Evolutionary conservation across 2,113 vertebrate species (phyloP).

Genomic region (Anoura caudifer): DNA sequence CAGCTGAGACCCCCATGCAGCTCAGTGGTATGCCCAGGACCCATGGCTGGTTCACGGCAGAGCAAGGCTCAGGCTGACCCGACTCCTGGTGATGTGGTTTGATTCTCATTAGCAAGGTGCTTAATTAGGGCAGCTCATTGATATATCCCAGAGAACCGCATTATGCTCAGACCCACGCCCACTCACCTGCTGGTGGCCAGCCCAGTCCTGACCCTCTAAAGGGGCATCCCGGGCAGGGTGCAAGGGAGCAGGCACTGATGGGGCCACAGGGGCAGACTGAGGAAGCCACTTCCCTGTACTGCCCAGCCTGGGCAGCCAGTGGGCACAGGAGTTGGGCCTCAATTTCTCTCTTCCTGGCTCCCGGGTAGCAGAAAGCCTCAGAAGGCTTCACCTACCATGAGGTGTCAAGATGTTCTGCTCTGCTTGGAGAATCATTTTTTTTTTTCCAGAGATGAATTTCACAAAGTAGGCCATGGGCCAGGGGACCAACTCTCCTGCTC

Average conservation of each 20-base stretch:
- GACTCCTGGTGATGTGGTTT: not conserved
- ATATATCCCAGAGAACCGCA: not conserved
- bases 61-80: not conserved
- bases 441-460: conserved; percentile 49
- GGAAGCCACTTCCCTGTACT: not conserved
- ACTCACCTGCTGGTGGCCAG: not conserved
- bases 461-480: conserved; percentile 66
- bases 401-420: not conserved
- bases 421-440: conserved; percentile 29
- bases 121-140: not conserved
- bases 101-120: not conserved
- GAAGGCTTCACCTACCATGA: not conserved
- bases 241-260: not conserved
- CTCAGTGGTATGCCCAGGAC: not conserved
- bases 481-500: conserved; percentile 49
- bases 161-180: not conserved
- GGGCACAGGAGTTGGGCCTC: not conserved
- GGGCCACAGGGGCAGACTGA: not conserved
- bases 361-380: not conserved
- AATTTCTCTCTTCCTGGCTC: not conserved
- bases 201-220: not conserved
- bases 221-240: not conserved
- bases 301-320: not conserved
- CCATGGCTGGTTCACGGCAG: not conserved
- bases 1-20: not conserved